Evolutionary conservation across 2,113 vertebrate species (phyloP).

Genomic region (Chionomys nivalis): DNA sequence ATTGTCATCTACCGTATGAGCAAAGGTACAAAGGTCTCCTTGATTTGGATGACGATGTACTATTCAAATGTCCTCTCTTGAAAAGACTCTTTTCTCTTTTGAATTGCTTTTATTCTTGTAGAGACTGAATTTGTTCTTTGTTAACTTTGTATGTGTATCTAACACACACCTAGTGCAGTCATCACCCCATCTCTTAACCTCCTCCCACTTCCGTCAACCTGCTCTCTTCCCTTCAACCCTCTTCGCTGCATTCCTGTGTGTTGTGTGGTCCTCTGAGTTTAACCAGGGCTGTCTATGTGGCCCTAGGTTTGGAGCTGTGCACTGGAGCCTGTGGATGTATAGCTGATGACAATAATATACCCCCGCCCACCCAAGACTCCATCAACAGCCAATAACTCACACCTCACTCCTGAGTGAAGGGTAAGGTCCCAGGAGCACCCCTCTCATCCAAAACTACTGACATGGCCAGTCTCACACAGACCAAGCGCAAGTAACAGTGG

Average conservation of each 20-base stretch:
- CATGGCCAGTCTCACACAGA: not conserved
- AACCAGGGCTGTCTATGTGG: not conserved
- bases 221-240: not conserved
- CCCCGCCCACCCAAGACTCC: not conserved
- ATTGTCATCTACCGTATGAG: not conserved
- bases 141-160: too few species aligned
- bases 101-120: not conserved
- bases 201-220: not conserved
- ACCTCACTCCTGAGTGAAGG: not conserved
- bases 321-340: not conserved
- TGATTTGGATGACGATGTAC: not conserved
- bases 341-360: too few species aligned
- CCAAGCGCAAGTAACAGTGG: not conserved
- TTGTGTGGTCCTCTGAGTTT: not conserved
- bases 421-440: not conserved
- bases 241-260: not conserved
- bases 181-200: not conserved
- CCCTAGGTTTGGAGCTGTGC: not conserved
- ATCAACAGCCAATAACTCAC: not conserved
- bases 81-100: not conserved
- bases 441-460: not conserved
- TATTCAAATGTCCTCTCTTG: not conserved
- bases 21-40: not conserved
- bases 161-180: not conserved
- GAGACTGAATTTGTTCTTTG: not conserved